Evolutionary conservation across 2,797 vertebrate species (phyloP).

Genomic region (Megaceryle alcyon): DNA sequence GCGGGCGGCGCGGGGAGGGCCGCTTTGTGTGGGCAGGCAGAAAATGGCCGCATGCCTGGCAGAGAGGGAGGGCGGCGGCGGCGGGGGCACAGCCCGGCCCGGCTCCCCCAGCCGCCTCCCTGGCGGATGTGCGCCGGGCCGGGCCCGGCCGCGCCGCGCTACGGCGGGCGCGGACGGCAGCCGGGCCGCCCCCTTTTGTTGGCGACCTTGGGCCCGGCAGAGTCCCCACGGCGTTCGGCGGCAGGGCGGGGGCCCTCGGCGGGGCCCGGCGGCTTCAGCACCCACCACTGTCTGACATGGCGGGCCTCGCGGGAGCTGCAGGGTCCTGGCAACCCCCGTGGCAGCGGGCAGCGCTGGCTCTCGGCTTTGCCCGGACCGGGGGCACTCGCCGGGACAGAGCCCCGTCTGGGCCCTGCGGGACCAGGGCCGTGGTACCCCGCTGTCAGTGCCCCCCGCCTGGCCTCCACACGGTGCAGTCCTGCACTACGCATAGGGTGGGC

Average conservation of each 20-base stretch:
- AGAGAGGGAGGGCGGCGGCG: neutral
- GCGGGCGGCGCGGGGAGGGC: constrained; percentile 52
- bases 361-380: no score
- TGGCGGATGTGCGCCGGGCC: constrained; percentile 10
- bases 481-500: neutral
- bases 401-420: neutral
- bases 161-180: neutral
- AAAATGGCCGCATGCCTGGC: constrained; percentile 89
- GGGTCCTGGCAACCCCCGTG: no score
- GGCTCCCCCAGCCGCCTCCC: neutral
- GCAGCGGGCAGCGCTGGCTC: no score
- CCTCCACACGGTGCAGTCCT: neutral
- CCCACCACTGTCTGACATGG: neutral
- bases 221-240: neutral
- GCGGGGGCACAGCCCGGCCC: constrained; percentile 7
- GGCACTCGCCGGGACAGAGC: neutral
- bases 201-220: neutral
- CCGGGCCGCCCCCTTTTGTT: neutral
- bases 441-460: neutral
- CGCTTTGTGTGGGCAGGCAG: constrained; percentile 80
- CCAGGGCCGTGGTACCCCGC: neutral
- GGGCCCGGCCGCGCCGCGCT: neutral
- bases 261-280: neutral
- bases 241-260: neutral
- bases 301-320: neutral